These are phyloP conservation scores for Seira sanloemensis DNA, from an alignment of 2,888 invertebrate species.

Conservation along the genomic window DNA sequence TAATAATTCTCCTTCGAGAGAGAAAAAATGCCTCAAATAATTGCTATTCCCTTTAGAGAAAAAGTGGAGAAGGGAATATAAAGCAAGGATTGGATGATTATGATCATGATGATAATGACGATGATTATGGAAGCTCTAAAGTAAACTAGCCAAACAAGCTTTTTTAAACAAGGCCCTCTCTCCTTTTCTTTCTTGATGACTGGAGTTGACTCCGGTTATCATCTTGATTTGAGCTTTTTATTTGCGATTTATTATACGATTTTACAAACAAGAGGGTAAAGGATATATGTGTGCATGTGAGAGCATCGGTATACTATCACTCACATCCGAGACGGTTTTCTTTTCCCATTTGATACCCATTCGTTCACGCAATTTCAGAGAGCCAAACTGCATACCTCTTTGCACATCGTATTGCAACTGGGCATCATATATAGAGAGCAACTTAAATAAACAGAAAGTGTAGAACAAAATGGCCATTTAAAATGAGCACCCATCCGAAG, in stretches of 20 bases:
- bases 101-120: conserved; percentile 30
- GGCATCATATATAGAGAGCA: too few species aligned
- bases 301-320: background rate
- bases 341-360: too few species aligned
- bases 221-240: conserved; percentile 39
- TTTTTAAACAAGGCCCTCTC: conserved; percentile 34
- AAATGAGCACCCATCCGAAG: background rate
- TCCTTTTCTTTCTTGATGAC: conserved; percentile 6
- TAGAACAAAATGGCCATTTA: background rate
- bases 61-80: conserved; percentile 57
- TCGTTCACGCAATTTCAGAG: background rate
- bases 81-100: conserved; percentile 26
- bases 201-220: conserved; percentile 53
- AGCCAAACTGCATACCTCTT: too few species aligned
- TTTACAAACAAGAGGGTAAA: conserved; percentile 53
- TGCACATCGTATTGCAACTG: too few species aligned
- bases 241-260: conserved; percentile 59
- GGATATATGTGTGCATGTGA: background rate
- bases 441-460: too few species aligned
- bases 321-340: too few species aligned
- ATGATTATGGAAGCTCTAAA: conserved; percentile 41
- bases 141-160: conserved; percentile 61
- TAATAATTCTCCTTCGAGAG: conserved; percentile 72
- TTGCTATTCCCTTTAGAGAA: conserved; percentile 55
- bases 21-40: conserved; percentile 72